Evolutionary conservation across 2,888 invertebrate genomes (phyloP), one percentile per base, ranked within the genome.

Genomic region (Eupithecia insigniata): DNA sequence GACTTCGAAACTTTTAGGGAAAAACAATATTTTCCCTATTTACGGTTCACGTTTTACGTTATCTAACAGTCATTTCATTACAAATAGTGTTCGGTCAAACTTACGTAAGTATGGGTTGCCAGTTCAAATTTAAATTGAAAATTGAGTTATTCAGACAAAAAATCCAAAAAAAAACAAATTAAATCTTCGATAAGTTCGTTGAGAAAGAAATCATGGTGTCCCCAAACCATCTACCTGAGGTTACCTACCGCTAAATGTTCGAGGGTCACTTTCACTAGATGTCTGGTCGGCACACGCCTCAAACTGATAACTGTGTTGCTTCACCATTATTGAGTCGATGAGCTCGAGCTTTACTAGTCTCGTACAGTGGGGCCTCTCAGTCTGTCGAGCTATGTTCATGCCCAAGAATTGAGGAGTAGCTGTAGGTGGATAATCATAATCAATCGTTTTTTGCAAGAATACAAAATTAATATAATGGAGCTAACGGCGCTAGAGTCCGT

Each of bases 201-300:
- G 14, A 6, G 14, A 16, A 64, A 36, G 4, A 46, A 72, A 67
- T 28, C 46, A 78, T 78, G 77, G 74, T 58, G 69, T 30, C 64
- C 26, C 69, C 70, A 76, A 32, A 32, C 22, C 34, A 55, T 32
- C 64, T 70, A 73, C 65, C 68, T 70, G 67, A 64, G 73, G 78
- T 60, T 72, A 68, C 68, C 68, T 69, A 78, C 81, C 82, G 81
- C 79, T 83, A 73, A 89, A 89, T 87, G 89, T 82, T 83, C 77
- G 81, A 89, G 90, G 86, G 89, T 88, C 90, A 92, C 92, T 92
- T 92, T 92, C 92, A 89, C 92, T 91, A 69, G 74, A 70, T 71
- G 81, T 81, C 81, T 83, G 22, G 84, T 75, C 82, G 66, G 75
- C 70, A 74, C 80, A 82, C 86, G 85, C 86, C 84, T 81, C 78